Evolutionary conservation across 2,113 vertebrate genomes (phyloP), one percentile per base, ranked within the genome.

Genomic region (Bubo blakistoni): DNA sequence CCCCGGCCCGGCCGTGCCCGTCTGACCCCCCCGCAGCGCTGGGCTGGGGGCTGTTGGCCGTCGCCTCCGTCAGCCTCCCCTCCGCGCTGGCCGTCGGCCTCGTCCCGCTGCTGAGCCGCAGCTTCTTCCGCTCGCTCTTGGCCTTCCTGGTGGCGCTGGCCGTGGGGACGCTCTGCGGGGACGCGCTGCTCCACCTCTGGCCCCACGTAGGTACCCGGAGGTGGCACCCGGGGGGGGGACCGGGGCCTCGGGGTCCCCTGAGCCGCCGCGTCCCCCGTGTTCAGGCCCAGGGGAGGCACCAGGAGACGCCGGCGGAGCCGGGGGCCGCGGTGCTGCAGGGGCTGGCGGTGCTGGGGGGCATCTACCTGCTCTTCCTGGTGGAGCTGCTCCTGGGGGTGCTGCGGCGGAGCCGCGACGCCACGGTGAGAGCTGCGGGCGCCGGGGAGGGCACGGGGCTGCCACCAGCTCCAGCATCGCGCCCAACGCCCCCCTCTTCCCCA

Each of bases 151-250:
- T 98, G 80, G 98, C 98, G 2, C 91, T 99, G 97, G 98, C 98
- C 12, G 98, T 98, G 95, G 98, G 99, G 81, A 99, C 98, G 0
- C 98, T 99, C 21, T 99, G 98, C 36, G 98, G 98, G 85, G 99
- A 99, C 6, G 99, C 98, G 1, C 94, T 99, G 90, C 97, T 99
- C 6, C 99, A 98, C 94, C 98, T 99, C 73, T 95, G 98, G 88
- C 98, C 98, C 2, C 99, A 99, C 20, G 99, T 99, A 97, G 3
- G 98, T 97, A 63, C 61, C 65, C 24, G 20, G 49, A 57, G 16
- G 80, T 10, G 20, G n/a, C 40, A 13, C 26, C 12, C 1, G 3
- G 38, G 30, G 20, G 26, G 22, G 29, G 4, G 16, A 8, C 13
- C 0, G 21, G 22, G 22, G 34, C 1, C 6, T 3, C 38, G 1